A percentile compares a stretch with the other conserved stretches of the same genome.
Evolutionary conservation across 2,113 vertebrate genomes (phyloP).

Genomic region (Capricornis sumatraensis): DNA sequence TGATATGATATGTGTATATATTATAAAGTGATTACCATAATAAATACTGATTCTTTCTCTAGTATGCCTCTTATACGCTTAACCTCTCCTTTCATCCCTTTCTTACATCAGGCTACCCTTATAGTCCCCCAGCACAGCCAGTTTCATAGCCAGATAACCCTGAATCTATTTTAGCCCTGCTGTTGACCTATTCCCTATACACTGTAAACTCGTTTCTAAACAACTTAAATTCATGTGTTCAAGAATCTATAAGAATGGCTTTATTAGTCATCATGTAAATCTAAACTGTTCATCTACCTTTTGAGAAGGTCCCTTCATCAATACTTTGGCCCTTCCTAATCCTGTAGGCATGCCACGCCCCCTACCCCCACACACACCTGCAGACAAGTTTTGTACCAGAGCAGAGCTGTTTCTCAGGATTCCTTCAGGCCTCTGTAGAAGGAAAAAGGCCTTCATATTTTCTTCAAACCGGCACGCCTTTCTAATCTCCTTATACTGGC

Average conservation of each 20-base stretch:
- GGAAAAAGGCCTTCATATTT: background rate
- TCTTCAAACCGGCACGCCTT: background rate
- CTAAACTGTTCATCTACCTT: background rate
- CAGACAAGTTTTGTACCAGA: background rate
- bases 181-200: background rate
- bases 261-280: background rate
- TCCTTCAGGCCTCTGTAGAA: background rate
- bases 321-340: background rate
- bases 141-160: background rate
- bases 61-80: rapidly evolving
- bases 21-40: background rate
- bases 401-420: background rate
- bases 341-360: background rate
- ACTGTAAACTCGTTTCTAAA: background rate
- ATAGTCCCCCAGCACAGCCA: background rate
- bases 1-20: background rate
- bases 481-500: background rate
- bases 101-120: background rate
- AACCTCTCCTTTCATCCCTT: background rate
- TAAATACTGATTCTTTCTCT: background rate
- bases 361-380: rapidly evolving
- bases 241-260: background rate
- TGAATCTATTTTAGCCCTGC: background rate
- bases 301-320: background rate
- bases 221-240: background rate